Evolutionary conservation across 2,113 vertebrate genomes (phyloP).

Genomic region (Phyllopteryx taeniolatus): DNA sequence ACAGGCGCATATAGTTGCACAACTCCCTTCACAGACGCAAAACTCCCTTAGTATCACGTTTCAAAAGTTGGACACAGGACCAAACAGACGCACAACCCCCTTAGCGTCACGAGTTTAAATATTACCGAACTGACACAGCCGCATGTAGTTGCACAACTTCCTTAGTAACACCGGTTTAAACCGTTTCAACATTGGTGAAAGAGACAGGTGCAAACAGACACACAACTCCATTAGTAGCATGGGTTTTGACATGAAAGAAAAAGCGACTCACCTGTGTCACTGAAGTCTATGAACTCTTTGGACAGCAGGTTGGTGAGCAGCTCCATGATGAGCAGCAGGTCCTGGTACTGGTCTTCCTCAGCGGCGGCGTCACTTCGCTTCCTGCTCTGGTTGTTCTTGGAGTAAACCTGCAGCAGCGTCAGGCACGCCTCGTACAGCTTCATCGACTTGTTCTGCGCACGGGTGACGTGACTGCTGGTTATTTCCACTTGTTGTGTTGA

Average conservation of each 20-base stretch:
- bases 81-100: too few relatives aligned
- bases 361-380: slow-evolving; percentile 87
- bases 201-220: too few relatives aligned
- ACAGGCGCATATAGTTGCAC: too few relatives aligned
- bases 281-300: slow-evolving; percentile 99
- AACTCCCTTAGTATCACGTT: background rate
- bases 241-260: background rate
- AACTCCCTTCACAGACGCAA: background rate
- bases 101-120: background rate
- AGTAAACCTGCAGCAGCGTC: slow-evolving; percentile 95
- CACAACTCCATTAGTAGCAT: background rate
- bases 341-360: slow-evolving; percentile 98
- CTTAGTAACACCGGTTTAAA: too few relatives aligned
- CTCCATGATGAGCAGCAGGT: slow-evolving; percentile 99
- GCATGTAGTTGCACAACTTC: too few relatives aligned
- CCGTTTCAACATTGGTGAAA: too few relatives aligned
- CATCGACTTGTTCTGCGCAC: slow-evolving; percentile 90
- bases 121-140: too few relatives aligned
- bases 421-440: slow-evolving; percentile 96
- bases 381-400: slow-evolving; percentile 92
- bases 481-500: background rate
- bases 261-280: slow-evolving; percentile 83
- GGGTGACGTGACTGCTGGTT: slow-evolving; percentile 3
- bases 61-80: too few relatives aligned
- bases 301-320: slow-evolving; percentile 97